Evolutionary conservation across 1,140 invertebrate genomes (phyloP).

Genomic region (Eufriesea mexicana): DNA sequence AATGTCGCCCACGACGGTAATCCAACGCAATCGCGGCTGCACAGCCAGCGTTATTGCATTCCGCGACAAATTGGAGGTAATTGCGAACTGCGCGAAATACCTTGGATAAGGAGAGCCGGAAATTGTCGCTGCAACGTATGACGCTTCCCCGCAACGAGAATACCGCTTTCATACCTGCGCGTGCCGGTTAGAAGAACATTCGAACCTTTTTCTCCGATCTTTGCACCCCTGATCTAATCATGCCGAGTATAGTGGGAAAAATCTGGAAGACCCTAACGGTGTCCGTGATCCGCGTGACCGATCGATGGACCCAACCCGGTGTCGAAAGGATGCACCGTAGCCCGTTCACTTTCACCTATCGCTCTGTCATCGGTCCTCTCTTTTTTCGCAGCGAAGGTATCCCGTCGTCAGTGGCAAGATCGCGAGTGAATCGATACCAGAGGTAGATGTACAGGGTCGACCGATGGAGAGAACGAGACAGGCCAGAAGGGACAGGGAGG

Average conservation of each 20-base stretch:
- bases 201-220: too few species aligned
- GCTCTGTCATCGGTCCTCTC: conserved; percentile 17
- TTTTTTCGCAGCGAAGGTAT: conserved; percentile 49
- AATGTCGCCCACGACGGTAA: background rate
- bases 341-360: conserved; percentile 43
- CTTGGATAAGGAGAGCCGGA: background rate
- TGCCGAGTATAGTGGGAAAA: background rate
- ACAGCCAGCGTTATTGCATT: background rate
- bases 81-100: background rate
- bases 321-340: conserved; percentile 1
- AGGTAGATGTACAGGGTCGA: conserved; percentile 58
- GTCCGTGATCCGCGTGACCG: background rate
- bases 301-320: background rate
- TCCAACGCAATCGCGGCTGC: background rate
- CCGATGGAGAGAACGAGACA: conserved; percentile 62
- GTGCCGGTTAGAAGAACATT: too few species aligned
- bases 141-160: too few species aligned
- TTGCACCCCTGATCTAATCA: too few species aligned
- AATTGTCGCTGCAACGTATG: background rate
- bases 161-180: too few species aligned
- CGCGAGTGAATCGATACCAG: conserved; percentile 78
- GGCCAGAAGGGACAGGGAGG: conserved; percentile 42
- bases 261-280: too few species aligned
- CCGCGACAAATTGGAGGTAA: background rate
- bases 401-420: conserved; percentile 69